phyloP scores from a whole-genome alignment of 2,113 vertebrate species.

The Rutilus rutilus region DNA sequence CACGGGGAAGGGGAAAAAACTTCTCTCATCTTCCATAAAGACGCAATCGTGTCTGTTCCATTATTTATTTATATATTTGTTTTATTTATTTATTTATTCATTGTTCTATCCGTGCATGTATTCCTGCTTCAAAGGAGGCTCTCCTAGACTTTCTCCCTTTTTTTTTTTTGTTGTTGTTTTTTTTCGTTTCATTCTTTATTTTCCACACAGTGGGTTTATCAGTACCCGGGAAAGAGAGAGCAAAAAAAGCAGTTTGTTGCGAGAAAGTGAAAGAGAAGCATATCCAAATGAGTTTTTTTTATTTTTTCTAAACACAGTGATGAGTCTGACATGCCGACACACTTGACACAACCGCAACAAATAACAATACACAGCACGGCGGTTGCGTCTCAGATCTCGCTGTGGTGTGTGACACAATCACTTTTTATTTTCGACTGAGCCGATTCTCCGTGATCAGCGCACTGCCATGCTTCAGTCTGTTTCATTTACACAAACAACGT shows the following conservation, averaged over 20 bases:
- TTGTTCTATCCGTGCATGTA: constrained; percentile 24
- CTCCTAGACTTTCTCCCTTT: constrained; percentile 10
- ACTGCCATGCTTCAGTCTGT: constrained; percentile 61
- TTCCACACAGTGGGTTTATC: constrained; percentile 28
- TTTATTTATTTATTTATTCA: constrained; percentile 34
- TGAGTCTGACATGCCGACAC: constrained; percentile 64
- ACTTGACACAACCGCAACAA: constrained; percentile 59
- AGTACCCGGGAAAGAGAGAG: constrained; percentile 13
- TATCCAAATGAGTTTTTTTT: constrained; percentile 57
- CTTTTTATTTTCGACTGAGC: constrained; percentile 23
- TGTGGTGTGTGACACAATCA: constrained; percentile 27
- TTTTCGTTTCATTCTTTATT: neutral
- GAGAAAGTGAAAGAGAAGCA: constrained; percentile 44
- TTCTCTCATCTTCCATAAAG: constrained; percentile 35
- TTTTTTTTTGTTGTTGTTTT: neutral
- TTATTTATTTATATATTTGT: constrained; percentile 33
- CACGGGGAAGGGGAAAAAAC: neutral
- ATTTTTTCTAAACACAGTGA: constrained; percentile 55
- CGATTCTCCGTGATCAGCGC: constrained; percentile 29
- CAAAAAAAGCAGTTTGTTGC: neutral
- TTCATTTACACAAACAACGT: constrained; percentile 65
- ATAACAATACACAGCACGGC: constrained; percentile 53
- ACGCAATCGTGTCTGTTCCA: constrained; percentile 16
- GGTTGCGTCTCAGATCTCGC: constrained; percentile 24
- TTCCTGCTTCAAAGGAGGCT: constrained; percentile 42